Conservation (phyloP, 2,797 vertebrate genomes). For the Chaunax sp. region DNA sequence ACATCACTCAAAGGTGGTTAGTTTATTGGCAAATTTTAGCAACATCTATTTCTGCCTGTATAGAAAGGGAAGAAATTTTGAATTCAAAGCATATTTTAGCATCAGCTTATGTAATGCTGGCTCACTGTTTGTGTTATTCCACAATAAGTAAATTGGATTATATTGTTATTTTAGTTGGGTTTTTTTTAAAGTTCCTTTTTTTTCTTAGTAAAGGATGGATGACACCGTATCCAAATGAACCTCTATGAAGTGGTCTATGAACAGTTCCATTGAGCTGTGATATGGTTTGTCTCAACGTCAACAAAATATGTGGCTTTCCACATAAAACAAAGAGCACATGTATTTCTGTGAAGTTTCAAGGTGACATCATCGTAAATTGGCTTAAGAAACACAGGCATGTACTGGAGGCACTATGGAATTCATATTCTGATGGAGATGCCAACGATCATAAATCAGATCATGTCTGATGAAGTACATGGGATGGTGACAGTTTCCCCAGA, state of each 20-base stretch:
- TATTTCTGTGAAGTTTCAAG: neutral
- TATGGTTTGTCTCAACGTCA: neutral
- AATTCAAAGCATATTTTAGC: constrained; percentile 10
- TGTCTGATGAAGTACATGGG: too few relatives aligned
- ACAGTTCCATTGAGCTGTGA: neutral
- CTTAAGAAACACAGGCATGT: constrained; percentile 1
- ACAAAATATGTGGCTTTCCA: constrained; percentile 1
- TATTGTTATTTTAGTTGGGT: too few relatives aligned
- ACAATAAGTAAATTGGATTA: too few relatives aligned
- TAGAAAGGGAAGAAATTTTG: too few relatives aligned
- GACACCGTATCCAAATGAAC: too few relatives aligned
- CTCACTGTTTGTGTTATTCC: neutral
- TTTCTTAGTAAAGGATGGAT: too few relatives aligned
- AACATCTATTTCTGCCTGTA: constrained; percentile 36
- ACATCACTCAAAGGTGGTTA: constrained; percentile 3
- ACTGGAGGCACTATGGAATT: neutral
- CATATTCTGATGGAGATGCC: too few relatives aligned
- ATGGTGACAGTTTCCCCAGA: too few relatives aligned
- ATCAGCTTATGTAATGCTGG: constrained; percentile 10
- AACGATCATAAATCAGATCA: too few relatives aligned
- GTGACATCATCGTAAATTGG: neutral
- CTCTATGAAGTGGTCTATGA: neutral
- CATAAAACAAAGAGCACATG: neutral
- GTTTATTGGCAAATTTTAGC: constrained; percentile 15
- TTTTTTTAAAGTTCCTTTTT: too few relatives aligned